Evolutionary conservation across 2,888 invertebrate genomes (phyloP).

Genomic region (Thera britannica): DNA sequence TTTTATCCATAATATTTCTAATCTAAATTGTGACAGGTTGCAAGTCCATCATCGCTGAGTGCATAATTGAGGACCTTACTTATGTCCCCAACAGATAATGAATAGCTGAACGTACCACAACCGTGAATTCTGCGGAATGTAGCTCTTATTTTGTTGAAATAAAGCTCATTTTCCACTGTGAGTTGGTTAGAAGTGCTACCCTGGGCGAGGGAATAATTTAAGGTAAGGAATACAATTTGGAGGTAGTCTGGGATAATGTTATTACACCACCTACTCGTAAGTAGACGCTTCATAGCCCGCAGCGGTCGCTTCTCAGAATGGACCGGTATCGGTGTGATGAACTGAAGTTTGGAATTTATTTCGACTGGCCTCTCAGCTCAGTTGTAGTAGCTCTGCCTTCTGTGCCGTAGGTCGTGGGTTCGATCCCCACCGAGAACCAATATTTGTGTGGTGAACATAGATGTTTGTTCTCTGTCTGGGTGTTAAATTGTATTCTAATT

Average conservation of each 20-base stretch:
- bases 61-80: slow-evolving; percentile 1
- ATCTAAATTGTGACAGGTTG: neutral
- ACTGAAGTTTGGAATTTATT: slow-evolving; percentile 2
- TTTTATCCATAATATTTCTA: neutral
- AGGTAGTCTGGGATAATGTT: slow-evolving; percentile 37
- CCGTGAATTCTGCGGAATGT: neutral
- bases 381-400: too few relatives aligned
- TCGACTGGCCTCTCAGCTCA: too few relatives aligned
- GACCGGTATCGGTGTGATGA: neutral
- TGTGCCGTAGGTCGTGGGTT: too few relatives aligned
- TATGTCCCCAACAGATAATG: neutral
- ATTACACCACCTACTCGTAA: slow-evolving; percentile 26
- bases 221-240: slow-evolving; percentile 42
- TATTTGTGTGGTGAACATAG: too few relatives aligned
- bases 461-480: too few relatives aligned
- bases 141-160: neutral
- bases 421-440: too few relatives aligned
- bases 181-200: neutral
- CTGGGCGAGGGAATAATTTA: slow-evolving; percentile 25
- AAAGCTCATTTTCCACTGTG: neutral
- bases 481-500: too few relatives aligned
- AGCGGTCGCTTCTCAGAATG: neutral
- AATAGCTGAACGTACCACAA: neutral
- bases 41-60: neutral
- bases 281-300: slow-evolving; percentile 1